A percentile compares a stretch with the other conserved stretches of the same genome.
Evolutionary conservation across 2,113 vertebrate species (phyloP).

Genomic region (Butorides virescens): DNA sequence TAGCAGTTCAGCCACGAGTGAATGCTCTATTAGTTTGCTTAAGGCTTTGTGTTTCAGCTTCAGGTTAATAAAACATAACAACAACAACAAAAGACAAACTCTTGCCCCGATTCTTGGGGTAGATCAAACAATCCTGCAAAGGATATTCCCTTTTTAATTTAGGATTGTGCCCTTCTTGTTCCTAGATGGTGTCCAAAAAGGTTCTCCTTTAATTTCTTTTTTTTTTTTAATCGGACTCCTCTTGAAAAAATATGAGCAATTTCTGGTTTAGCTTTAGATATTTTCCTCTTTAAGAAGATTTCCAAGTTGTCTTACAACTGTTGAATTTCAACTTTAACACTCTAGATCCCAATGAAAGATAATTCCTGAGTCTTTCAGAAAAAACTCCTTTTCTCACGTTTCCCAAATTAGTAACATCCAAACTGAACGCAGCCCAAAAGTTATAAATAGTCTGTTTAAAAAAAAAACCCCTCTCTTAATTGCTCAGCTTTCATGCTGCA

Average conservation of each 20-base stretch:
- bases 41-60: not conserved
- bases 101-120: not conserved
- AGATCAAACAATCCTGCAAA: not conserved
- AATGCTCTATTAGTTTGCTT: not conserved
- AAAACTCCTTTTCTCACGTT: slow-evolving; percentile 57
- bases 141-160: not conserved
- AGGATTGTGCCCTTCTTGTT: not conserved
- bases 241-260: not conserved
- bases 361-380: slow-evolving; percentile 13
- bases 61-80: not conserved
- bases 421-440: not conserved
- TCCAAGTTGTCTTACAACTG: not conserved
- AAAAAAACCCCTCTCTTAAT: not conserved
- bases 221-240: not conserved
- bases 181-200: not conserved
- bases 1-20: not conserved
- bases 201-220: not conserved
- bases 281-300: not conserved
- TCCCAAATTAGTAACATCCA: slow-evolving; percentile 56
- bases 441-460: slow-evolving; percentile 20
- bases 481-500: not conserved
- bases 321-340: slow-evolving; percentile 6
- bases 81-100: not conserved
- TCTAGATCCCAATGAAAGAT: slow-evolving; percentile 12
- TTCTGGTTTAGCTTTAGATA: not conserved